Conservation (phyloP, 2,113 vertebrate genomes). For the Lathamus discolor region DNA sequence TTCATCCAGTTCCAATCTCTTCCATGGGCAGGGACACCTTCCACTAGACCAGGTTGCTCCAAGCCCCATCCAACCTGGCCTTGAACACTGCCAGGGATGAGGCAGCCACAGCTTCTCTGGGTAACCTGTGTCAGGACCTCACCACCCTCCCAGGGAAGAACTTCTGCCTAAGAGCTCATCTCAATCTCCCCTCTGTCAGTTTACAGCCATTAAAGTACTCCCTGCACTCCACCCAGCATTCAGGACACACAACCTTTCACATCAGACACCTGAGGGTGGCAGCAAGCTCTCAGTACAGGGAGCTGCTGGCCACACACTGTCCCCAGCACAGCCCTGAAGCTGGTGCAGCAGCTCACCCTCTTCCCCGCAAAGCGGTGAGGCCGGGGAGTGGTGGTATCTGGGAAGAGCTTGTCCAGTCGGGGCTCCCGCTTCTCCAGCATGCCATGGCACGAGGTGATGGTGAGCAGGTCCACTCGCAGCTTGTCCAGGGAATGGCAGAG, state of each 20-base stretch:
- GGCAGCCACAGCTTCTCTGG: neutral
- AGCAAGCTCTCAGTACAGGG: rapidly evolving
- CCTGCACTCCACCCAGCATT: neutral
- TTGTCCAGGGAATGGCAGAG: slow-evolving; percentile 93
- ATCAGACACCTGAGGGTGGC: rapidly evolving
- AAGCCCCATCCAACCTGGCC: neutral
- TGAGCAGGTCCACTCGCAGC: slow-evolving; percentile 92
- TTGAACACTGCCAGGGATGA: neutral
- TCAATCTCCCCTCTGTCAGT: neutral
- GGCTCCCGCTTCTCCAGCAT: slow-evolving; percentile 89
- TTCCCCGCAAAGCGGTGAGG: slow-evolving; percentile 86
- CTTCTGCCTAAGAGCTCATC: neutral
- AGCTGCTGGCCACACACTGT: rapidly evolving
- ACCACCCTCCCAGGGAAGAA: neutral
- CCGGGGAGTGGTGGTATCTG: slow-evolving; percentile 83
- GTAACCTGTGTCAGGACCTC: neutral
- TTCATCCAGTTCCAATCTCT: neutral
- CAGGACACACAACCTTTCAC: rapidly evolving
- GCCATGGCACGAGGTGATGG: slow-evolving; percentile 89
- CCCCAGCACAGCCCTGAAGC: rapidly evolving
- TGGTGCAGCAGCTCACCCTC: slow-evolving; percentile 71
- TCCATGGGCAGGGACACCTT: neutral
- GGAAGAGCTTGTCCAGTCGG: slow-evolving; percentile 91
- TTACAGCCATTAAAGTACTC: neutral
- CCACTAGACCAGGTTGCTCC: neutral